Evolutionary conservation across 2,888 invertebrate genomes (phyloP), one percentile per base, ranked within the genome.

Genomic region (Agapetus fuscipes): DNA sequence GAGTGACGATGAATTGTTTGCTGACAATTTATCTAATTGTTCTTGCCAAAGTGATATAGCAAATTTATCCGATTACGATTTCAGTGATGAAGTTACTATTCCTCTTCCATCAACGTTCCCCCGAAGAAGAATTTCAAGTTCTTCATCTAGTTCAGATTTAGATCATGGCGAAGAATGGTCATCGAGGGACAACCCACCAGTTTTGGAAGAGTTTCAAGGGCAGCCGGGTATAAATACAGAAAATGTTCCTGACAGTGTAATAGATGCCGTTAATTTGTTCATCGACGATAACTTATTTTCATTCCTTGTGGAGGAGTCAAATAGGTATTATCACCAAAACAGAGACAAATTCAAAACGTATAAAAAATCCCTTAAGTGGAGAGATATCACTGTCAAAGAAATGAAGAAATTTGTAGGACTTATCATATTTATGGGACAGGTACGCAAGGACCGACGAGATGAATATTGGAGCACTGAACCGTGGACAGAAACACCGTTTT

Each of bases 141-240:
- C n/a, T n/a, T 27, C 34, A 26, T 26, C 26, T 11, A 27, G 25
- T 27, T 34, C 34, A 11, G 34, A 34, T 34, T 34, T 10, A 12
- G 16, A 34, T 25, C 12, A 34, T 26, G 27, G 12, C 16, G 34
- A 34, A 34, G 34, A 34, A 34, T 34, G 34, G 34, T 34, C 34
- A 34, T 27, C 34, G 27, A 15, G 13, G 27, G 34, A 34, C 13
- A 34, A 27, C 27, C 34, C 34, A 34, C 27, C 34, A 27, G 34
- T 27, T 11, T 34, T 34, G 34, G 25, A 34, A 15, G 34, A 34
- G 34, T 34, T 34, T 34, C 10, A 27, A 27, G 34, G 34, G 10
- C 34, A 26, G 10, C 34, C 34, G 16, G 34, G 34, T 4, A 34
- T 34, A 25, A 34, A 34, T 34, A 34, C 27, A 4, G 34, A 34